These are phyloP conservation scores for Lasioglossum albipes DNA, from an alignment of 1,140 invertebrate species.

Conservation along the genomic window DNA sequence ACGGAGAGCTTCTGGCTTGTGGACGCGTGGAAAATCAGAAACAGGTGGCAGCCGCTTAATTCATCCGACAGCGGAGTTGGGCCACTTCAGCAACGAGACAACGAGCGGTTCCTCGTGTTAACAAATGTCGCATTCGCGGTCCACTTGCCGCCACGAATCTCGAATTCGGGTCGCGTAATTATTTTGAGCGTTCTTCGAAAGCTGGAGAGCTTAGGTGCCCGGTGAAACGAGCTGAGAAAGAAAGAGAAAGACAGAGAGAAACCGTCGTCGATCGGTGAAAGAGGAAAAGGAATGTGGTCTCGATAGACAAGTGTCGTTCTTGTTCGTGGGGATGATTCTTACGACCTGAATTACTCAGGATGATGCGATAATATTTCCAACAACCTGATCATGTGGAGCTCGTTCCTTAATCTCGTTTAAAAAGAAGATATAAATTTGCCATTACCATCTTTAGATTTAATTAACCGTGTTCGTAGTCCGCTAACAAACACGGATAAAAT, in stretches of 20 bases:
- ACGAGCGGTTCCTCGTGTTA: slow-evolving; percentile 8
- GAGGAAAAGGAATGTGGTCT: neutral
- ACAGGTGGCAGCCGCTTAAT: slow-evolving; percentile 34
- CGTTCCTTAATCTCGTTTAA: too few relatives aligned
- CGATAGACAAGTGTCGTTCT: too few relatives aligned
- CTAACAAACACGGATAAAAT: too few relatives aligned
- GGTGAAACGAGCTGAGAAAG: neutral
- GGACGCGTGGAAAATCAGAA: slow-evolving; percentile 27
- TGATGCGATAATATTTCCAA: too few relatives aligned
- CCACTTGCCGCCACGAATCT: neutral
- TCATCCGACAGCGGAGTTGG: neutral
- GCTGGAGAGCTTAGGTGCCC: too few relatives aligned
- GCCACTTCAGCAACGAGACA: neutral
- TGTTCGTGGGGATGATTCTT: too few relatives aligned
- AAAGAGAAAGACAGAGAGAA: too few relatives aligned
- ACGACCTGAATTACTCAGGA: too few relatives aligned
- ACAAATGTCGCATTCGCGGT: neutral
- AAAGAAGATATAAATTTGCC: too few relatives aligned
- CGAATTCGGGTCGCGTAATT: slow-evolving; percentile 16
- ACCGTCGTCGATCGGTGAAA: neutral
- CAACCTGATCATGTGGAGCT: too few relatives aligned
- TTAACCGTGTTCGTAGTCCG: too few relatives aligned
- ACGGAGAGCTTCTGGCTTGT: neutral
- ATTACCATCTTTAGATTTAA: too few relatives aligned
- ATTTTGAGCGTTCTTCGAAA: slow-evolving; percentile 1